A percentile compares a stretch with the other conserved stretches of the same genome.
Evolutionary conservation across 2,113 vertebrate species (phyloP).

Genomic region (Pardalotus punctatus): DNA sequence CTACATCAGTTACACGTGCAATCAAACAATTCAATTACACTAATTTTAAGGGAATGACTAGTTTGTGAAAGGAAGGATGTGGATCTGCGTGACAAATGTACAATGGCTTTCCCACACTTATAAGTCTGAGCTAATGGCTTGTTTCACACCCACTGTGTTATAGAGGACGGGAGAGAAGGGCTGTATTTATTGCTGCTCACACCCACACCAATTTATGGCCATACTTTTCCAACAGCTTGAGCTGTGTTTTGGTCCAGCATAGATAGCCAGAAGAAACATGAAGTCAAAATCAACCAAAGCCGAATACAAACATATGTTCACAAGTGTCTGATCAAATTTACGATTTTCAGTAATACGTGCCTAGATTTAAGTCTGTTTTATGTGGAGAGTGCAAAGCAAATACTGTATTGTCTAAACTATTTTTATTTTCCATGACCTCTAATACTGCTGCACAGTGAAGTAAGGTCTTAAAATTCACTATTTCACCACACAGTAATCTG

Average conservation of each 20-base stretch:
- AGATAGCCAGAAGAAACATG: neutral
- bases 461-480: neutral
- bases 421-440: constrained; percentile 2
- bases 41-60: neutral
- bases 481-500: neutral
- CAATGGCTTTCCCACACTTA: neutral
- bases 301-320: neutral
- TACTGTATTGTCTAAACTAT: constrained; percentile 1
- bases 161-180: neutral
- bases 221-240: neutral
- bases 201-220: neutral
- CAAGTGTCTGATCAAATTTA: neutral
- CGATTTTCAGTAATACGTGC: neutral
- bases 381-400: neutral
- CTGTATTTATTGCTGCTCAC: neutral
- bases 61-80: neutral
- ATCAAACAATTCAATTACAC: neutral
- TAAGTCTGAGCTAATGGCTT: neutral
- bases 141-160: neutral
- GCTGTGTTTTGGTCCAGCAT: neutral
- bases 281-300: neutral
- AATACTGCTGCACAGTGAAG: neutral
- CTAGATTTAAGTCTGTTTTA: neutral
- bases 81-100: neutral
- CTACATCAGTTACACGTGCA: neutral